Base-by-base conservation (phyloP, 2,797 vertebrate genomes). In the Vultur gryphus region DNA sequence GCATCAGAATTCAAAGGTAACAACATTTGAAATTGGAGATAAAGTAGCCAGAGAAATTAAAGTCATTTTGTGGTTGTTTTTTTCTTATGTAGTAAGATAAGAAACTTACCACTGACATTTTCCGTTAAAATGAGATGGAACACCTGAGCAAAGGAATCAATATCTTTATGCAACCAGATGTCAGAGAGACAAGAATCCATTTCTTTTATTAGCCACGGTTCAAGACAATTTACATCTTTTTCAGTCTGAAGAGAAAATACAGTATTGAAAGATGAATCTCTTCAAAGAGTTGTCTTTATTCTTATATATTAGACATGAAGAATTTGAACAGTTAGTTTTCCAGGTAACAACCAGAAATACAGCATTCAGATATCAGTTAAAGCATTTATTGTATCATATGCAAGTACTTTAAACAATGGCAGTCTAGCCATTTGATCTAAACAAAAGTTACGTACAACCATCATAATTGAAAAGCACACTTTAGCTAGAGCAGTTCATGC, bases 101-200 rank as follows among this genome's bases (percentile, higher is more conserved):
- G 2, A 83, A 64, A 97, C 98, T 75, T 98, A 99, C 99, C 99
- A 21, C 98, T 99, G 79, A 99, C 98, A 86, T 98, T 98, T 98
- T 99, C 99, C 61, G 98, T 98, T 96, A 99, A 98, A 97, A 99
- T 99, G 69, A 99, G 98, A 93, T 99, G 99, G 95, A 99, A 99
- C 90, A 99, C 98, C 79, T 99, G 99, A 90, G 97, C 98, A 95
- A 99, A 99, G 39, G 98, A 97, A 80, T 99, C 99, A n/a, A 96
- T 86, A 79, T 99, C 99, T 95, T 99, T 98, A 95, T 97, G 97
- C 25, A 99, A 96, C 98, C 99, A 99, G 84, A 99, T 98, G 87
- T 98, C 98, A 75, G 99, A 99, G 84, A 99, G 99, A 97, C 99
- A 99, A 52, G 98, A 97, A 96, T 99, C 99, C 99, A 99, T 99